Evolutionary conservation across 2,113 vertebrate genomes (phyloP), one percentile per base, ranked within the genome.

Genomic region (Lathamus discolor): DNA sequence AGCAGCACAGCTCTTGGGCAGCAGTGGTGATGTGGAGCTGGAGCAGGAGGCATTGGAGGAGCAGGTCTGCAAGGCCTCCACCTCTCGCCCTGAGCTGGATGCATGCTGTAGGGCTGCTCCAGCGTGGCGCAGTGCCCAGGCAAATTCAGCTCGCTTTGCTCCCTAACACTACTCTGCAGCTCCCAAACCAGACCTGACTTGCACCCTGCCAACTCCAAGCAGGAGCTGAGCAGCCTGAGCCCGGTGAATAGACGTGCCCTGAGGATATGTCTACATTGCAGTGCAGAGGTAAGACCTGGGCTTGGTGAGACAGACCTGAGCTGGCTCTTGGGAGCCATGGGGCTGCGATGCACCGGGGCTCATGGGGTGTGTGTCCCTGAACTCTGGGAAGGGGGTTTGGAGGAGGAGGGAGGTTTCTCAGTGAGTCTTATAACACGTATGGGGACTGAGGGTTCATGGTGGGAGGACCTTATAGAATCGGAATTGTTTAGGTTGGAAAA

Each of bases 141-240:
- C 39, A 94, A 83, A 92, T 22, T 48, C 2, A 0, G 17, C 75
- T 74, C 6, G 0, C 41, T 93, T 54, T 43, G 79, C 68, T 23
- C 24, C 1, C 4, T 57, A 83, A 17, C 1, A 2, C 33, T 4
- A 37, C 17, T 37, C 80, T 54, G 72, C 83, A 86, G 76, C 92
- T 95, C 57, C 73, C 68, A 74, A 83, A 92, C 96, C 94, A 93
- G 94, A 97, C 95, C 88, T 78, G 88, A 92, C 95, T 95, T 94
- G 95, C 66, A 93, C 69, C 83, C 73, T 86, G 88, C 77, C 92
- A 64, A 67, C 82, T 95, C 69, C 2, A 0, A 61, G 79, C 62
- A 35, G 78, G 44, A 87, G 62, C 9, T 0, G 77, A 92, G 73
- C 86, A 95, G 92, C 69, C 86, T 14, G n/a, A 88, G 64, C 41